These are phyloP conservation scores for Mythimna lalbum DNA, from an alignment of 2,888 invertebrate genomes.

Conservation along the genomic window DNA sequence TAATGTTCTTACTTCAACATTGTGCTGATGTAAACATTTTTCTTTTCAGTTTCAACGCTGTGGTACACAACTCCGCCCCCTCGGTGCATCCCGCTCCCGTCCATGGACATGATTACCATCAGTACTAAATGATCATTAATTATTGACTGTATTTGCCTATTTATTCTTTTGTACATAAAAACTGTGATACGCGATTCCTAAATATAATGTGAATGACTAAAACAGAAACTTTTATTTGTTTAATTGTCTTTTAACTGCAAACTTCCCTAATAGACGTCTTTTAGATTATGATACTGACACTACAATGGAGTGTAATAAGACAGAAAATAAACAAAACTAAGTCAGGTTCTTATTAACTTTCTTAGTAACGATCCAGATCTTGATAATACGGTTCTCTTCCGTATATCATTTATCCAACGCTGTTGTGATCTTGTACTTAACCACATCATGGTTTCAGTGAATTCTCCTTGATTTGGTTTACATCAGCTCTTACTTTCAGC, in stretches of 20 bases:
- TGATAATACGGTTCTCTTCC: too few relatives aligned
- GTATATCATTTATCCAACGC: too few relatives aligned
- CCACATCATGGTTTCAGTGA: too few relatives aligned
- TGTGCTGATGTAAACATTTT: too few relatives aligned
- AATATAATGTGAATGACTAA: slow-evolving; percentile 20
- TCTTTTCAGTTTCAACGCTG: slow-evolving; percentile 83
- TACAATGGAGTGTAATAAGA: too few relatives aligned
- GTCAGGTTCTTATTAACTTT: too few relatives aligned
- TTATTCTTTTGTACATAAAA: slow-evolving; percentile 41
- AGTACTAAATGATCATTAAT: slow-evolving; percentile 63
- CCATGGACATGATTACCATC: slow-evolving; percentile 71
- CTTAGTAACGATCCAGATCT: too few relatives aligned
- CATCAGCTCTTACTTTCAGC: neutral
- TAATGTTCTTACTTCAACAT: too few relatives aligned
- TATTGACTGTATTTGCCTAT: slow-evolving; percentile 34
- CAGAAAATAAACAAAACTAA: too few relatives aligned
- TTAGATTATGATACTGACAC: too few relatives aligned
- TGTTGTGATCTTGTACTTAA: too few relatives aligned
- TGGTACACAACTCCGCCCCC: slow-evolving; percentile 84
- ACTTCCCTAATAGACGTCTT: too few relatives aligned
- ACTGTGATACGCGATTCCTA: slow-evolving; percentile 20
- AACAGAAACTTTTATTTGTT: neutral
- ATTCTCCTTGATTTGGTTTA: neutral
- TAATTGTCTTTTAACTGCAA: neutral
- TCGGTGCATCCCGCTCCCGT: slow-evolving; percentile 78